Evolutionary conservation across 2,113 vertebrate genomes (phyloP), one percentile per base, ranked within the genome.

Genomic region (Spea multiplicata): DNA sequence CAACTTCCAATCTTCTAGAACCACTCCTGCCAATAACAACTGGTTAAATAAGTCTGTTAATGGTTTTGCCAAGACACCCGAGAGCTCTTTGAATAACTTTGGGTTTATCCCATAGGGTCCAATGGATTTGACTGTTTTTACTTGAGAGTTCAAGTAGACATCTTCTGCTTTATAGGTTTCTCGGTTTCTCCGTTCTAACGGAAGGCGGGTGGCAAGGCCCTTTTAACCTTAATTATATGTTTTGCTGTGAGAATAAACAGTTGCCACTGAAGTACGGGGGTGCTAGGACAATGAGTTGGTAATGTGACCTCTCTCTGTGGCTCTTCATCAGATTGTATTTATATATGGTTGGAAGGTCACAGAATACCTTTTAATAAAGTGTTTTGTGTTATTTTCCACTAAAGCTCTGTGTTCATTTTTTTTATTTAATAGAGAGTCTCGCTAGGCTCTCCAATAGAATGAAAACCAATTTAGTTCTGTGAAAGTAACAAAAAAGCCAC

Each of bases 391-490:
- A 57, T 6, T 49, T 49, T 49, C 61, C 71, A 62, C 77, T 44
- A 45, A 68, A 80, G 77, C 77, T 7, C 62, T 46, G 44, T 8
- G 45, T 44, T 50, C 64, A 30, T 5, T 4, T 6, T 71, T 44
- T 80, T 73, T 73, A 80, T 73, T 73, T 66, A 67, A 80, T 80
- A 44, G 62, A 68, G 68, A 67, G 12, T 8, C 62, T 30, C 57
- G 61, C 71, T 66, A 59, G 62, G 69, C 16, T 9, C 64, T 30
- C 62, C 13, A 44, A 59, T 73, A 73, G 64, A 73, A 80, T 52
- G 44, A 49, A 80, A 80, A 80, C 70, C 71, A 80, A 80, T 80
- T 80, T 80, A 80, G 62, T 67, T 59, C 77, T 16, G 77, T 53
- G 44, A 49, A 49, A 73, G 69, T 66, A 67, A 64, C 66, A 61